A percentile compares a stretch with the other conserved stretches of the same genome.
Evolutionary conservation across 2,888 invertebrate species (phyloP).

Genomic region (Brenthis daphne): DNA sequence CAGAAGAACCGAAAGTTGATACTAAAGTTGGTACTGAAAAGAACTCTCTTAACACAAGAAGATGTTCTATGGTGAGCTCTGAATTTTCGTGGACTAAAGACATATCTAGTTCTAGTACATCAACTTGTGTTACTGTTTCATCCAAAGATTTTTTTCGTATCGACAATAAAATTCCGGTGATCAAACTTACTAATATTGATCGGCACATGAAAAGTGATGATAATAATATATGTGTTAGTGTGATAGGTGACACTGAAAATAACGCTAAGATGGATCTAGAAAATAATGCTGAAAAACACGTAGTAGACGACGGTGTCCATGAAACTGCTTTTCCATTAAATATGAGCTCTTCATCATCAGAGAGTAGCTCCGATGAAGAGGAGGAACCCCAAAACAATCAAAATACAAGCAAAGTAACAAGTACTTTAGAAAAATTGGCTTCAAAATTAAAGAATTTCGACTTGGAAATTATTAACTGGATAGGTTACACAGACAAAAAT

Average conservation of each 20-base stretch:
- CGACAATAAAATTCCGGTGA: conserved; percentile 61
- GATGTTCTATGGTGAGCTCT: conserved; percentile 47
- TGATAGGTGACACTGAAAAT: conserved; percentile 4
- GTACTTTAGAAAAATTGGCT: conserved; percentile 45
- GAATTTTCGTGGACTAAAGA: conserved; percentile 66
- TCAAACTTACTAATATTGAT: conserved; percentile 52
- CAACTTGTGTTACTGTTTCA: conserved; percentile 54
- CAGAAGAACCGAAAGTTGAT: background rate
- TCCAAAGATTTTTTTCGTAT: conserved; percentile 58
- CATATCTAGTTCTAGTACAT: conserved; percentile 62
- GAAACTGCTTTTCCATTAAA: background rate
- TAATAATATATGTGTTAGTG: background rate
- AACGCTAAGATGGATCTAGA: conserved; percentile 1
- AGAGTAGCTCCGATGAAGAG: conserved; percentile 12
- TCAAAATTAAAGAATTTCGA: conserved; percentile 50
- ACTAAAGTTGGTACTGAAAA: background rate
- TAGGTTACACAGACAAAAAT: conserved; percentile 44
- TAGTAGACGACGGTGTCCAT: background rate
- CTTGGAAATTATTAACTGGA: conserved; percentile 55
- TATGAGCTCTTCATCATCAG: conserved; percentile 25
- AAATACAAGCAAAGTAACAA: conserved; percentile 13
- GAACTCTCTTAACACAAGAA: conserved; percentile 41
- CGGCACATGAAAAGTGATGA: conserved; percentile 9
- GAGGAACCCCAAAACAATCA: conserved; percentile 10
- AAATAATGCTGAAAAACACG: background rate